Evolutionary conservation across 1,140 invertebrate species (phyloP), one percentile per base, ranked within the genome.

Genomic region (Cotesia chilonis): DNA sequence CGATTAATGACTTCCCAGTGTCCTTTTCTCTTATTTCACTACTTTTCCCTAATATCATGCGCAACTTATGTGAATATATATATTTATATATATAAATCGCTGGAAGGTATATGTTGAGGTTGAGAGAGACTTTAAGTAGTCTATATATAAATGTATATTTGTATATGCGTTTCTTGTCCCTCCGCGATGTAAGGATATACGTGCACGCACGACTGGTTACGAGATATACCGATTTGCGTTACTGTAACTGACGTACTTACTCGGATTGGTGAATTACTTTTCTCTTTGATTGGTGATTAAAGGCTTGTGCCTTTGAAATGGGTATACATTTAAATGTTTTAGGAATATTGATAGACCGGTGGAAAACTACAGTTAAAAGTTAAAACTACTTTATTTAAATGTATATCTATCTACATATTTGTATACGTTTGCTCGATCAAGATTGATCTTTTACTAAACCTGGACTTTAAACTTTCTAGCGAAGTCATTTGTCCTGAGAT

Each of bases 1-100:
- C 51, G 52, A 65, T 59, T 60, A 67, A 72, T 72, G 52, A 59
- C 70, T 72, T 72, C 64, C 20, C 65, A 59, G 38, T 69, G 57
- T 69, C 41, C 28, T 68, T 55, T 68, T 51, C 51, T 68, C 47
- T 52, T 51, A 51, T 68, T 68, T 68, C 51, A 54, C 9, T 52
- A 36, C 66, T 55, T 35, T 68, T 55, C 51, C 66, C 51, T 55
- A 68, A 68, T 68, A 68, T 68, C 17, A 68, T 55, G 66, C 52
- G 51, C 51, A 55, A 47, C 36, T 20, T 17, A 47, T 37, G 4
- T 10, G 38, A n/a, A n/a, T 14, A n/a, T 28, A 28, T 41, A 12
- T 41, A 41, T 41, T 0, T 41, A 10, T 41, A 10, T 5, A 47
- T 2, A 47, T 47, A 10, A 47, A 47, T 59, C 10, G 37, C n/a